Evolutionary conservation across 1,140 invertebrate species (phyloP).

Genomic region (Diorhabda elongata): DNA sequence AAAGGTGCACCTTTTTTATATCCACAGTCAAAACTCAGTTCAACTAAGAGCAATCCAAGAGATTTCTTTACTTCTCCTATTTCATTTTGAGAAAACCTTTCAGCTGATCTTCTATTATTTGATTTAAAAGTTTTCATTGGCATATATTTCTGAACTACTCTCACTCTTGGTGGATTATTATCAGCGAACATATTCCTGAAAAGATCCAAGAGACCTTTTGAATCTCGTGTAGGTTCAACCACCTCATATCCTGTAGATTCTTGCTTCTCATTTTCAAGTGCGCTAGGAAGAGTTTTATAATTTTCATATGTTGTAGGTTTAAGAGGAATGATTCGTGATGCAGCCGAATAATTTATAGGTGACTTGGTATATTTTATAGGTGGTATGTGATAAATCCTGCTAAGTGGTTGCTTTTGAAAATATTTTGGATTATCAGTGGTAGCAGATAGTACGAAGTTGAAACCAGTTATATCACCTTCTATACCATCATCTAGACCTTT

Average conservation of each 20-base stretch:
- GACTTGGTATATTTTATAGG: background rate
- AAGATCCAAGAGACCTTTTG: conserved; percentile 5
- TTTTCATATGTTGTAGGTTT: background rate
- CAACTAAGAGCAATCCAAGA: conserved; percentile 49
- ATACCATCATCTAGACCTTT: conserved; percentile 60
- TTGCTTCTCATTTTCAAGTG: background rate
- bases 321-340: background rate
- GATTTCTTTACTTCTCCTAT: conserved; percentile 30
- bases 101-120: background rate
- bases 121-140: background rate
- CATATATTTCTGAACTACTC: background rate
- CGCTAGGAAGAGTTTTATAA: background rate
- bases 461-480: conserved; percentile 64
- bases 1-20: conserved; percentile 53
- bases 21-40: conserved; percentile 49
- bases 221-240: background rate
- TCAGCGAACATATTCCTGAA: conserved; percentile 3
- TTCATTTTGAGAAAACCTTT: background rate
- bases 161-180: background rate
- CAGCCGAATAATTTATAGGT: background rate
- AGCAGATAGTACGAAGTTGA: conserved; percentile 59
- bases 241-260: background rate
- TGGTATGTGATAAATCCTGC: background rate
- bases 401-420: background rate
- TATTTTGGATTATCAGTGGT: conserved; percentile 44